These are phyloP conservation scores for Agrochola litura DNA, from an alignment of 2,888 invertebrate species.

Conservation along the genomic window DNA sequence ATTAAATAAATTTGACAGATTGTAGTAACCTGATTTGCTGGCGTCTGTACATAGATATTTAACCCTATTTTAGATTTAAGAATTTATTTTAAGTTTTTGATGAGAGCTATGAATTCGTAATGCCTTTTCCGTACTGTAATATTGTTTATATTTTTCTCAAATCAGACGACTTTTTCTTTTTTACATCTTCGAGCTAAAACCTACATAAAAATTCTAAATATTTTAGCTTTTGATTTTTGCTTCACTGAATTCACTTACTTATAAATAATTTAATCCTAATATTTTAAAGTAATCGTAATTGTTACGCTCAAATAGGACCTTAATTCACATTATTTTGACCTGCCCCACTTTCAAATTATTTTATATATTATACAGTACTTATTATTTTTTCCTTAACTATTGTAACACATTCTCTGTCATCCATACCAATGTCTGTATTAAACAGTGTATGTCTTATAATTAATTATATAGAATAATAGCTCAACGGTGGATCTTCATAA, in stretches of 20 bases:
- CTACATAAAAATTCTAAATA: neutral
- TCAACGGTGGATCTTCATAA: neutral
- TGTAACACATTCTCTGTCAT: conserved; percentile 21
- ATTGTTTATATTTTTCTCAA: neutral
- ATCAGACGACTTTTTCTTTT: neutral
- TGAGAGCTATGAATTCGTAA: neutral
- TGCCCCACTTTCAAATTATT: neutral
- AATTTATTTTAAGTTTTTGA: neutral
- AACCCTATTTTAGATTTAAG: neutral
- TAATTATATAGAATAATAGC: conserved; percentile 2
- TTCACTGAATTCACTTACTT: conserved; percentile 1
- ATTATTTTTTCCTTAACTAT: conserved; percentile 32
- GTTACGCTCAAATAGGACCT: neutral
- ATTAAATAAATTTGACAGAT: too few relatives aligned
- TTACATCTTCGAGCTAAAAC: neutral
- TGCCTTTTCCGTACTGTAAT: neutral
- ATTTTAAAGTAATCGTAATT: neutral
- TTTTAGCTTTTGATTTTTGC: neutral
- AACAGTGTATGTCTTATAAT: conserved; percentile 8
- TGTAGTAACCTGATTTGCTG: too few relatives aligned
- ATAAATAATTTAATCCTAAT: neutral
- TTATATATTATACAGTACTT: conserved; percentile 37
- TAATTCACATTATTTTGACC: too few relatives aligned
- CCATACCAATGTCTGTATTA: conserved; percentile 16
- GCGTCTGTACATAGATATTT: too few relatives aligned